Conservation (phyloP, 2,113 vertebrate genomes). For the Motacilla tschutschensis region DNA sequence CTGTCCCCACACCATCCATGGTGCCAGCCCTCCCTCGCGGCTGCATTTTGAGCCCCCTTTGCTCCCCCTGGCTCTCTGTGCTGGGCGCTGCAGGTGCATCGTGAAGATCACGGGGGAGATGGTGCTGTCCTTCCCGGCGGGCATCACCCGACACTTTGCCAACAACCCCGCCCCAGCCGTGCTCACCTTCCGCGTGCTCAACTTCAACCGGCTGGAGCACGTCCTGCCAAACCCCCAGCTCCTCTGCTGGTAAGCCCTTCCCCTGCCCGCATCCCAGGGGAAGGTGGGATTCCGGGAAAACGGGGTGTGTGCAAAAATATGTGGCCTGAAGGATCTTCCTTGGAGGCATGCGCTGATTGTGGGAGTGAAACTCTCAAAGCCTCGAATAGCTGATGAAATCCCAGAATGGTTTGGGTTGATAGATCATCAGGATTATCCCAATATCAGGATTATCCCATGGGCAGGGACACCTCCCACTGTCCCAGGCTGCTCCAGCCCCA, state of each 20-base stretch:
- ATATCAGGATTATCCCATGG: not conserved
- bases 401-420: not conserved
- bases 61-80: not conserved
- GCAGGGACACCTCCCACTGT: not conserved
- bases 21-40: accelerated
- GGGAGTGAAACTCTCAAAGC: accelerated
- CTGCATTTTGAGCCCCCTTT: not conserved
- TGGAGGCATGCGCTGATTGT: accelerated
- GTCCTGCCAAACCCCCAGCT: conserved; percentile 97
- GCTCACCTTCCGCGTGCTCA: conserved; percentile 91
- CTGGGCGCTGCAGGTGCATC: conserved; percentile 79
- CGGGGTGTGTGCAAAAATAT: accelerated
- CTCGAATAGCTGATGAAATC: accelerated
- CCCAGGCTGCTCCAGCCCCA: not conserved
- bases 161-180: conserved; percentile 87
- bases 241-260: conserved; percentile 86
- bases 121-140: conserved; percentile 94
- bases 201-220: conserved; percentile 91
- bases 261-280: accelerated
- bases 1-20: accelerated
- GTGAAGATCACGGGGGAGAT: conserved; percentile 97
- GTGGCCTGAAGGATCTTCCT: accelerated
- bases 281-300: accelerated
- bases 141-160: conserved; percentile 95
- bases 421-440: not conserved